Evolutionary conservation across 2,888 invertebrate genomes (phyloP).

Genomic region (Dione vanillae): DNA sequence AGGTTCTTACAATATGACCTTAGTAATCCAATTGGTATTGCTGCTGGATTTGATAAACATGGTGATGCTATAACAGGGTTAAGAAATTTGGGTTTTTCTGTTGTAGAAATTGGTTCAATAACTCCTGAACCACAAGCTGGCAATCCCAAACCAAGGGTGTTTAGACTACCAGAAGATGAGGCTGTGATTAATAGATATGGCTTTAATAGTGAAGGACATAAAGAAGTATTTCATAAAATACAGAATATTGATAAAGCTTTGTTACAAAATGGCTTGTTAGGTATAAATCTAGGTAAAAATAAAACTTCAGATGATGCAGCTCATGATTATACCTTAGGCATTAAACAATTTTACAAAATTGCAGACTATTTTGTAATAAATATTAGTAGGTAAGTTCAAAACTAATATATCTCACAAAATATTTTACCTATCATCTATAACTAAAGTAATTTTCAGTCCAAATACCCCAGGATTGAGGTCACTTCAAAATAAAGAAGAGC

Average conservation of each 20-base stretch:
- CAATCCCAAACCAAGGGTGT: slow-evolving; percentile 96
- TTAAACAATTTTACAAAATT: slow-evolving; percentile 90
- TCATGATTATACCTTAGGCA: slow-evolving; percentile 93
- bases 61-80: slow-evolving; percentile 95
- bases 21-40: slow-evolving; percentile 97
- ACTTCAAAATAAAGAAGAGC: slow-evolving; percentile 90
- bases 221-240: slow-evolving; percentile 88
- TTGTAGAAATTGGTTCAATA: slow-evolving; percentile 97
- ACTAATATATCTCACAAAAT: not conserved
- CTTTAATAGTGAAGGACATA: slow-evolving; percentile 98
- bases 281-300: slow-evolving; percentile 98
- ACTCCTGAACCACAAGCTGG: slow-evolving; percentile 97
- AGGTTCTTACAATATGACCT: slow-evolving; percentile 89
- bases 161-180: slow-evolving; percentile 91
- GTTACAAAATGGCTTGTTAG: slow-evolving; percentile 87
- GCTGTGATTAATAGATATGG: slow-evolving; percentile 96
- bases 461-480: slow-evolving; percentile 96
- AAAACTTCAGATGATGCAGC: slow-evolving; percentile 90
- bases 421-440: not conserved
- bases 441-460: slow-evolving; percentile 86
- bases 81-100: slow-evolving; percentile 94
- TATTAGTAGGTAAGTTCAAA: slow-evolving; percentile 88
- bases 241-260: slow-evolving; percentile 78
- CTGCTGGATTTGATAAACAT: slow-evolving; percentile 99
- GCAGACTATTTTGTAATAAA: slow-evolving; percentile 99